Evolutionary conservation across 2,888 invertebrate species (phyloP).

Genomic region (Emmelina monodactyla): DNA sequence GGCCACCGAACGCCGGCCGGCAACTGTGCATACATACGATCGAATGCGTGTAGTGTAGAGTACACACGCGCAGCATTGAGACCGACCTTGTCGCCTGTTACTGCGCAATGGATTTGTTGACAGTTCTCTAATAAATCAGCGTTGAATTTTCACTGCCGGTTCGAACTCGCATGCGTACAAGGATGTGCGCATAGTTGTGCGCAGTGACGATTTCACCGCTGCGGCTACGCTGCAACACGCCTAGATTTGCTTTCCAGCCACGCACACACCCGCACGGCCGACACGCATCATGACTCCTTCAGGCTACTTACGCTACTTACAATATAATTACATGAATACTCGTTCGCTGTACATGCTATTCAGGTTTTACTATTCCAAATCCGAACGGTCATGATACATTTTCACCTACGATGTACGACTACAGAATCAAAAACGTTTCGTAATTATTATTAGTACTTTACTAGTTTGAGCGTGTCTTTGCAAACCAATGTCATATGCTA

Average conservation of each 20-base stretch:
- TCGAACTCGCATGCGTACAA: not conserved
- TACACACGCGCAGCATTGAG: constrained; percentile 37
- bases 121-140: not conserved
- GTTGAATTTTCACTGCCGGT: not conserved
- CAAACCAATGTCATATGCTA: too few species aligned
- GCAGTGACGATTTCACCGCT: constrained; percentile 13
- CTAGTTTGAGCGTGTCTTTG: too few species aligned
- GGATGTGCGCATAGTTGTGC: not conserved
- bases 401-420: too few species aligned
- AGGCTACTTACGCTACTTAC: too few species aligned
- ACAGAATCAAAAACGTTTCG: too few species aligned
- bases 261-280: constrained; percentile 3
- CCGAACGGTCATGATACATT: too few species aligned
- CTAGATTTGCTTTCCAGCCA: constrained; percentile 5
- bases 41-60: constrained; percentile 19
- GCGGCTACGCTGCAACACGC: constrained; percentile 4
- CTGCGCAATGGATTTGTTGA: constrained; percentile 19
- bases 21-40: constrained; percentile 32
- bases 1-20: constrained; percentile 23
- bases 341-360: too few species aligned
- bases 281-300: constrained; percentile 9
- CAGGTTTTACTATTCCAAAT: too few species aligned
- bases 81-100: constrained; percentile 50
- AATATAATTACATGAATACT: too few species aligned
- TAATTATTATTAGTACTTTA: too few species aligned